These are phyloP conservation scores for Phenganax subtilis DNA, from an alignment of 92 coral and sea anemone genomes.

Conservation along the genomic window DNA sequence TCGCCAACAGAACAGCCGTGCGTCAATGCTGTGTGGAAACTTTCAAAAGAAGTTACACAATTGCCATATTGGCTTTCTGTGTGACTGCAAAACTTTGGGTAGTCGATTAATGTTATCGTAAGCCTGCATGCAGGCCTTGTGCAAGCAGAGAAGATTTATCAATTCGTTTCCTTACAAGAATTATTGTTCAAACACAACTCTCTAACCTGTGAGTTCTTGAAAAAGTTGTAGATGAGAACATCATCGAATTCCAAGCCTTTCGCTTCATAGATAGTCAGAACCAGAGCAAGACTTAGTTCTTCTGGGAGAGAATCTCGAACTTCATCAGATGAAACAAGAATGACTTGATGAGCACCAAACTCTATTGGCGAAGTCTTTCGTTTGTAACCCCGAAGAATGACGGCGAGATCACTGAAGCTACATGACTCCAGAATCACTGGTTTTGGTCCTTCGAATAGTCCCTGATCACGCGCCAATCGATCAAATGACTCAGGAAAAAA, in stretches of 20 bases:
- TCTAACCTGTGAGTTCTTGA: slow-evolving; percentile 84
- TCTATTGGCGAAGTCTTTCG: slow-evolving; percentile 81
- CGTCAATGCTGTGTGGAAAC: too few species aligned
- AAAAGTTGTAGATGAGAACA: slow-evolving; percentile 85
- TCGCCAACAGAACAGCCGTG: too few species aligned
- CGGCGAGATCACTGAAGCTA: slow-evolving; percentile 79
- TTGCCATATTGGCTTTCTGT: too few species aligned
- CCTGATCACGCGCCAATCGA: slow-evolving; percentile 65
- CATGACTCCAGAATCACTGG: slow-evolving; percentile 88
- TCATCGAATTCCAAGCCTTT: slow-evolving; percentile 94
- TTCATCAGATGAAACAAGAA: slow-evolving; percentile 80
- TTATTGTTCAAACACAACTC: background rate
- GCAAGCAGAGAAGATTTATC: too few species aligned
- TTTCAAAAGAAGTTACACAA: too few species aligned
- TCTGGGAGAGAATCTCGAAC: slow-evolving; percentile 81
- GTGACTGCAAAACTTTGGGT: too few species aligned
- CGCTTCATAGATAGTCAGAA: slow-evolving; percentile 86
- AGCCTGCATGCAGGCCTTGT: too few species aligned
- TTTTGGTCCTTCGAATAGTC: slow-evolving; percentile 83
- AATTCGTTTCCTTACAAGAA: background rate
- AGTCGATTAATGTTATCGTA: too few species aligned
- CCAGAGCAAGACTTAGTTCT: slow-evolving; percentile 74
- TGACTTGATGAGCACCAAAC: slow-evolving; percentile 91
- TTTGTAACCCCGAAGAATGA: slow-evolving; percentile 82
- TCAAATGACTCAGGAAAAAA: slow-evolving; percentile 94